Evolutionary conservation across 2,113 vertebrate species (phyloP).

Genomic region (Arothron firmamentum): DNA sequence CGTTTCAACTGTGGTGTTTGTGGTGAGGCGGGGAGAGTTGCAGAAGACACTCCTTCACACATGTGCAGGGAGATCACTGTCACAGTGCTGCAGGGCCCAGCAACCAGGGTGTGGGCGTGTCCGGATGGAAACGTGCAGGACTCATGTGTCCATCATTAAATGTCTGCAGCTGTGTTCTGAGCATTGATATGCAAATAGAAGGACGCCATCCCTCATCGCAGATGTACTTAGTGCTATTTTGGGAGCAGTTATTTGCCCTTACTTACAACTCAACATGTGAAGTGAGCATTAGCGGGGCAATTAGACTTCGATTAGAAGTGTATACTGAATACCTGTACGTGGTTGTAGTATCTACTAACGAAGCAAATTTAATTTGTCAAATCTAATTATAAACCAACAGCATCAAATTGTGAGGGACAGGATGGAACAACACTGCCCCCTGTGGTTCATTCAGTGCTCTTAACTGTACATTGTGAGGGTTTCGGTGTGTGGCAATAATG

Average conservation of each 20-base stretch:
- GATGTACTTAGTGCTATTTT: conserved; percentile 7
- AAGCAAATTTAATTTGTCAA: conserved; percentile 12
- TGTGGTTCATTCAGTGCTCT: conserved; percentile 25
- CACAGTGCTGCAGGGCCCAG: conserved; percentile 60
- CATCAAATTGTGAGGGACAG: neutral
- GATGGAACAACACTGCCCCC: conserved; percentile 40
- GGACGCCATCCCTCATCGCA: conserved; percentile 23
- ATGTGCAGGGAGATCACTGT: conserved; percentile 84
- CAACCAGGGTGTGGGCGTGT: conserved; percentile 32
- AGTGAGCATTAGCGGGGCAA: conserved; percentile 7
- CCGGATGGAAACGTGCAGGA: conserved; percentile 12
- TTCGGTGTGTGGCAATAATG: neutral
- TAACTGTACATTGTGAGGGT: neutral
- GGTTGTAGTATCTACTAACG: conserved; percentile 14
- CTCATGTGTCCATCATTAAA: conserved; percentile 24
- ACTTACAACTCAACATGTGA: conserved; percentile 11
- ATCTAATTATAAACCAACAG: conserved; percentile 6
- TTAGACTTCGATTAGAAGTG: conserved; percentile 7
- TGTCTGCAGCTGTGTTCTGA: conserved; percentile 38
- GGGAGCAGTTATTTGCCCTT: conserved; percentile 6
- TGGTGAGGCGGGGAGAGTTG: conserved; percentile 68
- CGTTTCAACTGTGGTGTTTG: conserved; percentile 53
- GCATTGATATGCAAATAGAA: conserved; percentile 29
- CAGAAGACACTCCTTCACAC: conserved; percentile 76
- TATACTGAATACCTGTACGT: neutral